phyloP scores from a whole-genome alignment of 2,797 vertebrate genomes.

The Halcyon smyrnensis region DNA sequence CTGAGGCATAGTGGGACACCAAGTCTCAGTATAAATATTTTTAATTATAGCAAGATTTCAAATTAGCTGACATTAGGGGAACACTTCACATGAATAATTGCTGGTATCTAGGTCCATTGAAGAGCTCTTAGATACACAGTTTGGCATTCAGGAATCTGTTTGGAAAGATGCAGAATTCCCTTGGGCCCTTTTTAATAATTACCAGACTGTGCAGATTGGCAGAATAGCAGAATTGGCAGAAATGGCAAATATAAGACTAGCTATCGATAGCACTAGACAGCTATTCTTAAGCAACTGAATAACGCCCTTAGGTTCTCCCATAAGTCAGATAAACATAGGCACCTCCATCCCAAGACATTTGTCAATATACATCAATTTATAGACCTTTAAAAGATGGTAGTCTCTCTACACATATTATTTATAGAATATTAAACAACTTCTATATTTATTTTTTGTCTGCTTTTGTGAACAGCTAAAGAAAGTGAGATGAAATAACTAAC shows the following conservation, averaged over 20 bases:
- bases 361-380: background rate
- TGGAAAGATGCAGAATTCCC: background rate
- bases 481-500: background rate
- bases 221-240: background rate
- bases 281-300: background rate
- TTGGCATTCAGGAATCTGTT: background rate
- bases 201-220: background rate
- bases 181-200: background rate
- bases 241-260: background rate
- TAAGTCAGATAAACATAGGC: background rate
- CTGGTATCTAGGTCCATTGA: background rate
- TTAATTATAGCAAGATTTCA: background rate
- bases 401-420: background rate
- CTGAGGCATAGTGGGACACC: background rate
- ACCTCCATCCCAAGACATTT: background rate
- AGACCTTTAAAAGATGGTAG: background rate
- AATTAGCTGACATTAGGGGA: background rate
- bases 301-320: background rate
- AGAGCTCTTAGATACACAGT: background rate
- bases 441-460: background rate
- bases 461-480: background rate
- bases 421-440: background rate
- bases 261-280: background rate
- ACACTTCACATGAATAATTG: background rate
- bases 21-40: background rate